Evolutionary conservation across 35 echinoderm and acorn worm genomes (phyloP), one percentile per base, ranked within the genome.

Genomic region (Strongylocentrotus purpuratus): DNA sequence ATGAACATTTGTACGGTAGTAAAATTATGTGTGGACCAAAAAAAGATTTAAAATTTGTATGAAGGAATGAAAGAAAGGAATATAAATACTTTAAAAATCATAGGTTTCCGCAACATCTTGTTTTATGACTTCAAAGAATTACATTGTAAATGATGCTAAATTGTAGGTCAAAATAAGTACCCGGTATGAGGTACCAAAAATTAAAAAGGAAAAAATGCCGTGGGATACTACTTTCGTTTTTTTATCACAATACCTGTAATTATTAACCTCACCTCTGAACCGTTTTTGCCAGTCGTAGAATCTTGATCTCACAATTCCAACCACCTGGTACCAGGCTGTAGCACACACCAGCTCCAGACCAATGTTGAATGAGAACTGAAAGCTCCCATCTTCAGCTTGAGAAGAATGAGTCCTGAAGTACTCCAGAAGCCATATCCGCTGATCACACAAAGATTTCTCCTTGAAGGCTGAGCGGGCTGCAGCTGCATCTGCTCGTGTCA

Each of bases 201-300:
- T 1, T 41, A 41, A 59, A 32, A 92, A 41, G 35, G 35, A 41
- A 41, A 41, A 41, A 41, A 41, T 41, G 35, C 35, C 35, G 3
- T 41, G 35, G 35, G 35, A 41, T 41, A 41, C 35, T 41, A 41
- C 35, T 41, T 41, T 41, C 3, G 35, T 41, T 85, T 85, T 85
- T 85, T 85, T 85, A 85, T 20, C 70, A 20, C n/a, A 1, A 85
- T 17, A 85, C 15, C 15, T 85, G 4, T 85, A 86, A 86, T 25
- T 86, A 18, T 86, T 0, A 55, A 31, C 17, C 17, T 86, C 28
- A 86, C 86, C 86, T 86, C 28, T 86, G 17, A 86, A 86, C 17
- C 17, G 86, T 33, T 86, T 86, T 86, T 86, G 86, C 86, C 86
- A 86, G 86, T 86, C 6, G 86, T 86, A 86, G 14, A 86, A 86